These are phyloP conservation scores for Octopus bimaculoides DNA, from an alignment of 1,140 invertebrate genomes.

Conservation along the genomic window DNA sequence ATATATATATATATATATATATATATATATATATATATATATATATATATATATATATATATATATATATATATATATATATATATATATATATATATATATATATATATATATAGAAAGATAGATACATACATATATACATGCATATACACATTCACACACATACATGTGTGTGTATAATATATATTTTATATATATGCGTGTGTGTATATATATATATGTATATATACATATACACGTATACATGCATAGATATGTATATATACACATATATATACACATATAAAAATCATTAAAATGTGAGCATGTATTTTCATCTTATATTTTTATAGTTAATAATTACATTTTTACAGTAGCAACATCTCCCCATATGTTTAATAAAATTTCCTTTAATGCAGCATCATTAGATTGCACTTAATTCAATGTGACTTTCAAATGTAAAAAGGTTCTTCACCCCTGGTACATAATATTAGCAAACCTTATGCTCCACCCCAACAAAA, in stretches of 20 bases:
- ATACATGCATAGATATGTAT: not conserved
- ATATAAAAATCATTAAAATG: not conserved
- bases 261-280: not conserved
- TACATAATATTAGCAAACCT: too few species aligned
- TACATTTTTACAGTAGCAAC: too few species aligned
- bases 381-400: too few species aligned
- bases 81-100: not conserved
- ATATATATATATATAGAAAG: not conserved
- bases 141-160: not conserved
- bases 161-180: not conserved
- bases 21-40: not conserved
- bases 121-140: not conserved
- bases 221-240: not conserved
- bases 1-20: not conserved
- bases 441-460: too few species aligned
- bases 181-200: not conserved
- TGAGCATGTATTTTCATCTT: too few species aligned
- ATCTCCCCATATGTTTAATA: too few species aligned
- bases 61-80: not conserved
- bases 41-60: not conserved
- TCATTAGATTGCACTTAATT: too few species aligned
- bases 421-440: too few species aligned
- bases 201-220: not conserved
- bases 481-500: too few species aligned
- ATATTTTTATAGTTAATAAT: too few species aligned